These are phyloP conservation scores for Bombyx mandarina DNA, from an alignment of 1,140 invertebrate species.

Conservation along the genomic window DNA sequence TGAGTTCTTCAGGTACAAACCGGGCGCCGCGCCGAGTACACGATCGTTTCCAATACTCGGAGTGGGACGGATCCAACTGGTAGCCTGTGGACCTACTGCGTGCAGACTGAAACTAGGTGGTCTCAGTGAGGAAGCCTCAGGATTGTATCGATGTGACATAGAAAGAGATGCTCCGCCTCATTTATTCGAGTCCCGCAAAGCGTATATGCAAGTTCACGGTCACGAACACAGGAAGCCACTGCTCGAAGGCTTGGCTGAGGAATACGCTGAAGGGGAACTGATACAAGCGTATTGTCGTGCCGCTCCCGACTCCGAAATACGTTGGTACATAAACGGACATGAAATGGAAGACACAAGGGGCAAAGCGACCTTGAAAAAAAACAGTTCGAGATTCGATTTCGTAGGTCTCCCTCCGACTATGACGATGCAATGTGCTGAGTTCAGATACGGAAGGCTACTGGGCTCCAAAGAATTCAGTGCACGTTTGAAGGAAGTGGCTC, in stretches of 20 bases:
- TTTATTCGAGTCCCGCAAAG: conserved; percentile 42
- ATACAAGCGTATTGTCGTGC: conserved; percentile 53
- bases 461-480: conserved; percentile 47
- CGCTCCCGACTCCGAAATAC: conserved; percentile 40
- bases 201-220: conserved; percentile 46
- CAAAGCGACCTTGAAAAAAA: conserved; percentile 29
- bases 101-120: conserved; percentile 43
- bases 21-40: conserved; percentile 45
- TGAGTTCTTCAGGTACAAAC: conserved; percentile 60
- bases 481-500: conserved; percentile 30
- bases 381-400: conserved; percentile 37
- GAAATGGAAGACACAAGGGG: conserved; percentile 41
- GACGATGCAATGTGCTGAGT: conserved; percentile 56
- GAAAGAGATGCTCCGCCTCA: conserved; percentile 50
- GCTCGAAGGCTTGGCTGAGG: conserved; percentile 44
- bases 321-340: conserved; percentile 55
- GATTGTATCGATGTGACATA: conserved; percentile 56
- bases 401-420: conserved; percentile 44
- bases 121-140: conserved; percentile 51
- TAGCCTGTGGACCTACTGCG: conserved; percentile 44
- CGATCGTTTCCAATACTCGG: conserved; percentile 51
- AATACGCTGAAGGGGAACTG: conserved; percentile 45
- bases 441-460: conserved; percentile 37
- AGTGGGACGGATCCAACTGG: conserved; percentile 44
- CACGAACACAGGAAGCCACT: conserved; percentile 38